Base-by-base conservation (phyloP, 2,113 vertebrate species). In the Gallinago jamesoni region DNA sequence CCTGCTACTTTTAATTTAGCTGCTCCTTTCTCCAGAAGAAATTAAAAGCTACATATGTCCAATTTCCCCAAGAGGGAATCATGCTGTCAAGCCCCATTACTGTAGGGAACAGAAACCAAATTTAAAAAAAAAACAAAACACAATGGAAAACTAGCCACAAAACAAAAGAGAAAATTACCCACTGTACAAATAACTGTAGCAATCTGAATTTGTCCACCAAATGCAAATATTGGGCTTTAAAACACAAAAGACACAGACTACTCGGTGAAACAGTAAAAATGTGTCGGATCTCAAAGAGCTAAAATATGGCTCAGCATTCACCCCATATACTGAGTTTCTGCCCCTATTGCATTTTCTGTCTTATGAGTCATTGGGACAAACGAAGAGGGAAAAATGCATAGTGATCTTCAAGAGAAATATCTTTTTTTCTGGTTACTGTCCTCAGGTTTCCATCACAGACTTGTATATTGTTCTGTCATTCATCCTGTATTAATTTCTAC, bases 41-140 rank as follows among this genome's bases (percentile, higher is more conserved):
- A 96, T 97, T 77, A 95, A 92, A 96, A 92, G 79, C 88, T 96
- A 90, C 52, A 81, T 95, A 96, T 93, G 93, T 81, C 90, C 83
- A 94, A 84, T 90, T 90, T 94, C 76, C 88, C 79, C 68, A 86
- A 92, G 64, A 94, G 35, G 33, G 52, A 86, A 57, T 68, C 85
- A 57, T 81, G 79, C 79, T 96, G 92, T 94, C 85, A 96, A 90
- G 64, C n/a, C 22, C 80, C 60, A 84, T 94, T 95, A 93, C 43
- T 4, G 5, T 23, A 84, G 75, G 68, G 45, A 89, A 75, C 93
- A 90, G 47, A 90, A 94, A 63, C 12, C 7, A 83, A 76, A 60
- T 17, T 22, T 7, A 9, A 41, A 43, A 72, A 80, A 77, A 67
- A 18, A 43, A 43, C 15, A 43, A 31, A 47, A 31, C 39, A 25